Evolutionary conservation across 2,888 invertebrate genomes (phyloP), one percentile per base, ranked within the genome.

Genomic region (Andrena flavipes): DNA sequence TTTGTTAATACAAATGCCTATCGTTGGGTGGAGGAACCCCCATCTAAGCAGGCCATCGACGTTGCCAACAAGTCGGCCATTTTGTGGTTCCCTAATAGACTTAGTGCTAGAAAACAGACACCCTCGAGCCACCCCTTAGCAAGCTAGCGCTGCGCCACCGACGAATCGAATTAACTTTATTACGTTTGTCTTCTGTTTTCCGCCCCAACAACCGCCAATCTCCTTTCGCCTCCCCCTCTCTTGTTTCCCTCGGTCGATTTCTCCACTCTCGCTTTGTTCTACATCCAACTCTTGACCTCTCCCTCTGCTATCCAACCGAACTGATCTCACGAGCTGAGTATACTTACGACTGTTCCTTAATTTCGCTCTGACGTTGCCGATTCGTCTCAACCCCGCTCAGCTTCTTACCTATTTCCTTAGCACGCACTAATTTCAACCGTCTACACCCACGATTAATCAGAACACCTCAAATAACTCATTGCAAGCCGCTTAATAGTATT

Each of bases 91-190:
- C 83, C 83, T 91, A 91, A 92, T 92, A 91, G 89, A 90, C 88
- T 90, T 90, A 86, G 71, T 72, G 92, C 91, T 92, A 92, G 91
- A 92, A 92, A 93, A 91, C 93, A 93, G 93, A 91, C 91, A 86
- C 87, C 82, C 84, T 78, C 85, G 76, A 76, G 56, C 80, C 78
- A 68, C 74, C 83, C 86, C 81, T 68, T 54, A 70, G 59, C 76
- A 71, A 81, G 72, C 78, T 80, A 70, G 80, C 79, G 63, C 71
- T 59, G 35, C 71, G 74, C 77, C 80, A 71, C 74, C 87, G 86
- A 91, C 90, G 91, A 93, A 93, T 93, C 91, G 89, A 91, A 93
- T 93, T 93, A 93, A 91, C 93, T 93, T 93, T 93, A 93, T 93
- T 92, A 91, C 92, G 90, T 93, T 92, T 92, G 90, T 92, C 92